Percentiles rank a stretch among this genome's conserved stretches.
These are phyloP conservation scores for Alcis repandata DNA, from an alignment of 2,888 invertebrate genomes.

Conservation along the genomic window DNA sequence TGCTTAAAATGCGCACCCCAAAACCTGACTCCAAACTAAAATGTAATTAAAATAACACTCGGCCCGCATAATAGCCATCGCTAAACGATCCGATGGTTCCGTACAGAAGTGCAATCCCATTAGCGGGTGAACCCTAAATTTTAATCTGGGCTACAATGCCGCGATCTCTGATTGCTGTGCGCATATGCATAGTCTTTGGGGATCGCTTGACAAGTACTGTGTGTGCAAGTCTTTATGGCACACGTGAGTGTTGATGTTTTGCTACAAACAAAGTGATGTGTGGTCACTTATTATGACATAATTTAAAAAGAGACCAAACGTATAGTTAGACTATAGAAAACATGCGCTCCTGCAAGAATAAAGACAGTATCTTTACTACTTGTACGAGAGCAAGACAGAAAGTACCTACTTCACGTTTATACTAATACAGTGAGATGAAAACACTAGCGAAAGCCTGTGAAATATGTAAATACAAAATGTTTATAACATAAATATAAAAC, in stretches of 20 bases:
- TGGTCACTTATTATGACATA: too few relatives aligned
- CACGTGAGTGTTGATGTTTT: not conserved
- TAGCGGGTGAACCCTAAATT: conserved; percentile 86
- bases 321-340: too few relatives aligned
- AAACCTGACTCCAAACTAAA: conserved; percentile 44
- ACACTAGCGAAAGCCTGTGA: too few relatives aligned
- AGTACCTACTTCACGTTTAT: too few relatives aligned
- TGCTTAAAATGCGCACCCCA: conserved; percentile 34
- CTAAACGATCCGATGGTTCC: conserved; percentile 67
- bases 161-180: conserved; percentile 84
- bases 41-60: conserved; percentile 81
- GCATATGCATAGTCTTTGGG: conserved; percentile 86
- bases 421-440: too few relatives aligned
- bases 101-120: conserved; percentile 84
- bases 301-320: too few relatives aligned
- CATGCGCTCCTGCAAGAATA: too few relatives aligned
- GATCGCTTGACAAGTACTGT: conserved; percentile 79
- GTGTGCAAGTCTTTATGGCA: conserved; percentile 46
- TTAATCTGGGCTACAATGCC: conserved; percentile 84
- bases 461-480: too few relatives aligned
- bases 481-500: too few relatives aligned
- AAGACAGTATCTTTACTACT: too few relatives aligned
- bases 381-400: too few relatives aligned
- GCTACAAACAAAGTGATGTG: too few relatives aligned
- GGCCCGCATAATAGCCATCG: conserved; percentile 72